Evolutionary conservation across 2,113 vertebrate genomes (phyloP).

Genomic region (Dipodomys spectabilis): DNA sequence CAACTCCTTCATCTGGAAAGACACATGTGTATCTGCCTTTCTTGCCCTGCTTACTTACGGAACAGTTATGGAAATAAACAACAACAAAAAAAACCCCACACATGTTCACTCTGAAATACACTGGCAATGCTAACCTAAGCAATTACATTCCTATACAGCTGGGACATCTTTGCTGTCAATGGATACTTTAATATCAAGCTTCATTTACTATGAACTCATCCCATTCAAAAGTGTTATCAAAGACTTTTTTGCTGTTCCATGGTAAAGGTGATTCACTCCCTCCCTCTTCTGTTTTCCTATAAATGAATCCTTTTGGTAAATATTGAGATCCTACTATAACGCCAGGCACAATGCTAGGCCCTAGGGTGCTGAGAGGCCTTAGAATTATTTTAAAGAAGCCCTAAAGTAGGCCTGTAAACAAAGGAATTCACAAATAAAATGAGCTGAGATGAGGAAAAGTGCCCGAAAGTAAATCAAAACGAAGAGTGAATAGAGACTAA

Average conservation of each 20-base stretch:
- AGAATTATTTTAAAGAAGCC: not conserved
- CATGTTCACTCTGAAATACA: not conserved
- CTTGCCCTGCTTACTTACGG: not conserved
- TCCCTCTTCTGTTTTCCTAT: not conserved
- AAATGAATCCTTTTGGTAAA: not conserved
- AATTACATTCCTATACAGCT: not conserved
- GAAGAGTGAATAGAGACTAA: too few relatives aligned
- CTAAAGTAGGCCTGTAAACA: not conserved
- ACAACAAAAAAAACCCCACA: too few relatives aligned
- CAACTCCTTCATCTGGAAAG: constrained; percentile 32
- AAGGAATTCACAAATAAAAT: not conserved
- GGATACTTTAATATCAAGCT: not conserved
- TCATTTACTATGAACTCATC: not conserved
- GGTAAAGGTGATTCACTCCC: too few relatives aligned
- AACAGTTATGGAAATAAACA: not conserved
- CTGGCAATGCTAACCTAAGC: not conserved
- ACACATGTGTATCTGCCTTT: not conserved
- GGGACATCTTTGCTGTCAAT: not conserved
- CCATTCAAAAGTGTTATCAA: not conserved
- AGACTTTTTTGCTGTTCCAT: too few relatives aligned
- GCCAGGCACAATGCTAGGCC: not conserved
- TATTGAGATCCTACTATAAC: not conserved
- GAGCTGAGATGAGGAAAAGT: not conserved
- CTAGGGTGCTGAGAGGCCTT: not conserved
- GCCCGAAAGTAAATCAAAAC: not conserved